Evolutionary conservation across 2,797 vertebrate species (phyloP), one percentile per base, ranked within the genome.

Genomic region (Acrossocheilus wenchowensis): DNA sequence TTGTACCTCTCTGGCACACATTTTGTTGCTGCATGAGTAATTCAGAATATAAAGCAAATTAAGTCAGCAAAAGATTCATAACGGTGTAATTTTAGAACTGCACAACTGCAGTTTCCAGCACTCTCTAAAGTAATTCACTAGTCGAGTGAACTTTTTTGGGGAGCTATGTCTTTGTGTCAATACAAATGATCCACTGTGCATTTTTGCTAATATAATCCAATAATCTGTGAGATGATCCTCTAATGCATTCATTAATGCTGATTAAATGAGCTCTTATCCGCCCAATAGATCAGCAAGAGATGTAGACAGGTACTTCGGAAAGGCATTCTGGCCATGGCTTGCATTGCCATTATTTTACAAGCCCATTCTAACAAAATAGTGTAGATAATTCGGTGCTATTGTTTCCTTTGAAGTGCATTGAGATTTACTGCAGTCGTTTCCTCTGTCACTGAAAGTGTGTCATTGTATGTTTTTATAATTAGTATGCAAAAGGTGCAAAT

Each of bases 81-180:
- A 60, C 1, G 41, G 26, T 83, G 60, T 73, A 83, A 73, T 39
- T 82, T 82, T 71, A 82, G 36, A 73, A 73, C 34, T 62, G 39
- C 52, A 73, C 39, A 23, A 30, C 4, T 45, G 71, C 69, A 82
- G 23, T 82, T 81, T 69, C 21, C 2, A 15, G 52, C 23, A 41
- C 21, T 60, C 52, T 78, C 10, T 30, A 71, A 60, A 73, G 30
- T 71, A 23, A 17, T 57, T 57, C n/a, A 57, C n/a, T 45, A 48
- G 6, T 2, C 4, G 41, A 36, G 39, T 45, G 1, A 12, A 57
- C 69, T 30, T 45, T 19, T 78, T 79, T 64, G 2, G 26, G 50
- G 7, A 64, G 78, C 39, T 62, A 8, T 62, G 78, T 45, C 23
- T 45, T 74, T 83, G 69, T 74, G 26, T 23, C 82, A 83, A 48